Evolutionary conservation across 23 tunicate genomes (phyloP).

Genomic region (Clavelina lepadiformis): DNA sequence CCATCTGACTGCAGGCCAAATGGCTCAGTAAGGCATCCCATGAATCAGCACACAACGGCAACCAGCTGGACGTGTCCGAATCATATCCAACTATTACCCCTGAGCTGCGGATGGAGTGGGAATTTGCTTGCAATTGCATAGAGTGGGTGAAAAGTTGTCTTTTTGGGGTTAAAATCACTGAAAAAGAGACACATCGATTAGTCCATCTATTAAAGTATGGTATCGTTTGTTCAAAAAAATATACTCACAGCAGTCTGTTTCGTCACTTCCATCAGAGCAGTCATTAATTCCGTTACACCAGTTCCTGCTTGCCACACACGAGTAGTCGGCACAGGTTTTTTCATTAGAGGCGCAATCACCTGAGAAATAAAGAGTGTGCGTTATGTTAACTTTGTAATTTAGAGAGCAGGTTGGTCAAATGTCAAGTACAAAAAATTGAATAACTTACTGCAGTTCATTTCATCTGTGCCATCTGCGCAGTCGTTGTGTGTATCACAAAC

Average conservation of each 20-base stretch:
- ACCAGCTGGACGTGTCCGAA: slow-evolving; percentile 24
- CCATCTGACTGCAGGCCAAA: slow-evolving; percentile 66
- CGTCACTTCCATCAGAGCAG: slow-evolving; percentile 87
- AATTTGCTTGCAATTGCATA: background rate
- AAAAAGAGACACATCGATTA: slow-evolving; percentile 2
- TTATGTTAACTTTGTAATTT: background rate
- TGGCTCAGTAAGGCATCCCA: slow-evolving; percentile 49
- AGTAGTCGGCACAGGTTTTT: slow-evolving; percentile 40
- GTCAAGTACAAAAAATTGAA: background rate
- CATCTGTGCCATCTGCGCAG: slow-evolving; percentile 59
- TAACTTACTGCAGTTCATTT: slow-evolving; percentile 36
- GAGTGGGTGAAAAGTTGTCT: background rate
- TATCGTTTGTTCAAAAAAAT: background rate
- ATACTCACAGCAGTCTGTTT: slow-evolving; percentile 61
- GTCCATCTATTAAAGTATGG: background rate
- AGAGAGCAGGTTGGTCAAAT: background rate
- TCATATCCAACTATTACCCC: slow-evolving; percentile 44
- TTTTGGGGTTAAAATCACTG: slow-evolving; percentile 12
- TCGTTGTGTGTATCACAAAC: slow-evolving; percentile 66
- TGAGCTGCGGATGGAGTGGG: background rate
- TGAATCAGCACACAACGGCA: slow-evolving; percentile 56
- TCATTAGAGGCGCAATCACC: slow-evolving; percentile 43
- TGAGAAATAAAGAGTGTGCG: background rate
- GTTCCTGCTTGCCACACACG: slow-evolving; percentile 25
- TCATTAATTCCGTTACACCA: slow-evolving; percentile 83